phyloP scores from a whole-genome alignment of 23 tunicate genomes.

The Trididemnum clinides region DNA sequence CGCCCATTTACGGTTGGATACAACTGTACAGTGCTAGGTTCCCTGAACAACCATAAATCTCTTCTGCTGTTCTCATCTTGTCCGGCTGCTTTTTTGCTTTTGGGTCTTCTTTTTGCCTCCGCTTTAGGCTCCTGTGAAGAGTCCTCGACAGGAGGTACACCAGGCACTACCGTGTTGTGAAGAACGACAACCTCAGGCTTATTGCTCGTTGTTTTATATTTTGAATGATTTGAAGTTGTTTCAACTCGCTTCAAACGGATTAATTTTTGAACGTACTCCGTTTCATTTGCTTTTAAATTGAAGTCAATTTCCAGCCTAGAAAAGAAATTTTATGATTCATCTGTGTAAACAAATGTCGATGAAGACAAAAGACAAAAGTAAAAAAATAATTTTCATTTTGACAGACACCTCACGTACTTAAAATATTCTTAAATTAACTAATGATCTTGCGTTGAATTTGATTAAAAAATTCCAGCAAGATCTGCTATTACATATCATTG shows the following conservation, averaged over 20 bases:
- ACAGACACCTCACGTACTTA: no score
- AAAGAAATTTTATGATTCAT: no score
- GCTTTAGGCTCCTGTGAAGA: background rate
- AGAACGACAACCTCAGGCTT: background rate
- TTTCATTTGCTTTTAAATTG: slow-evolving; percentile 11
- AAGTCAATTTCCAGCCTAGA: slow-evolving; percentile 43
- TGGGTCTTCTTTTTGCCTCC: background rate
- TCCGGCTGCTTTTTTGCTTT: background rate
- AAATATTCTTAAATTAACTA: no score
- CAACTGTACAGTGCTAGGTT: slow-evolving; percentile 44
- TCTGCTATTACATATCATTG: no score
- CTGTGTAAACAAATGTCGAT: no score
- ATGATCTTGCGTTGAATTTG: no score
- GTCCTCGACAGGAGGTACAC: background rate
- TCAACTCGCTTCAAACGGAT: background rate
- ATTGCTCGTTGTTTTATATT: background rate
- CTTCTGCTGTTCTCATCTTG: slow-evolving; percentile 8
- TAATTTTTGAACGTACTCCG: background rate
- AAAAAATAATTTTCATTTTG: no score
- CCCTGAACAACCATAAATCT: slow-evolving; percentile 28
- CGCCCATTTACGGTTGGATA: slow-evolving; percentile 28
- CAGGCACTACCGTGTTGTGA: background rate
- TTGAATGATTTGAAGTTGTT: background rate
- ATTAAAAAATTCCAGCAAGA: no score
- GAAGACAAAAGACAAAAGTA: no score